Base-by-base conservation (phyloP, 1,140 invertebrate genomes). In the Drosophila asahinai region DNA sequence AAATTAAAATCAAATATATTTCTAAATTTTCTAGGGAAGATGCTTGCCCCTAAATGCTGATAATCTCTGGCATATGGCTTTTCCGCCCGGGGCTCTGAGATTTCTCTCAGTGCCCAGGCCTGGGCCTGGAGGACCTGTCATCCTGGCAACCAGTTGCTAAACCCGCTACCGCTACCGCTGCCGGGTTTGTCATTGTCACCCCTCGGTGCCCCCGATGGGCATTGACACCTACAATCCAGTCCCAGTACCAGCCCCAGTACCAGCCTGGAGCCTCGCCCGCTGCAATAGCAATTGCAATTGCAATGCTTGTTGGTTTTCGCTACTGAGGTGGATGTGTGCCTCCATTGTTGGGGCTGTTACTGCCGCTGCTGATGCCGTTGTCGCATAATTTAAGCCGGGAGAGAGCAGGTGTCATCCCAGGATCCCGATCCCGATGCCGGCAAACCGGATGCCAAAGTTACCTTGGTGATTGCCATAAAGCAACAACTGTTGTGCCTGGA, bases 391-490 rank as follows among this genome's bases (percentile, higher is more conserved):
- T 80, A 77, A 84, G 72, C 78, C 67, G 70, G 70, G 45, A 33
- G 49, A 19, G 48, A 22, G 61, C 38, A 67, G 62, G 63, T 70
- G 62, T 38, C 49, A 68, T 71, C 33, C 64, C 43, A 43, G 58
- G 15, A 64, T 67, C 57, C 19, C 8, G 27, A 60, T 62, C 19
- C 63, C 12, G 22, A 40, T 33, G 38, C 52, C 61, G 22, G 22
- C 22, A 4, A 71, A 55, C 64, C 63, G 30, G 48, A 54, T 54
- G 52, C 52, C 61, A 27, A n/a, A 40, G 75, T 76, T 75, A 45
- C 42, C 55, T 33, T 30, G 61, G 62, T 83, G 80, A 86, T 83
- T 80, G 84, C 76, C 80, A 87, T 87, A 82, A 79, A 86, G 84
- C 72, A 77, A 87, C 67, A 74, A 87, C 55, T 57, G 57, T 62